These are phyloP conservation scores for Sinodicranocentrus sp. DNA, from an alignment of 2,888 invertebrate genomes.

Conservation along the genomic window DNA sequence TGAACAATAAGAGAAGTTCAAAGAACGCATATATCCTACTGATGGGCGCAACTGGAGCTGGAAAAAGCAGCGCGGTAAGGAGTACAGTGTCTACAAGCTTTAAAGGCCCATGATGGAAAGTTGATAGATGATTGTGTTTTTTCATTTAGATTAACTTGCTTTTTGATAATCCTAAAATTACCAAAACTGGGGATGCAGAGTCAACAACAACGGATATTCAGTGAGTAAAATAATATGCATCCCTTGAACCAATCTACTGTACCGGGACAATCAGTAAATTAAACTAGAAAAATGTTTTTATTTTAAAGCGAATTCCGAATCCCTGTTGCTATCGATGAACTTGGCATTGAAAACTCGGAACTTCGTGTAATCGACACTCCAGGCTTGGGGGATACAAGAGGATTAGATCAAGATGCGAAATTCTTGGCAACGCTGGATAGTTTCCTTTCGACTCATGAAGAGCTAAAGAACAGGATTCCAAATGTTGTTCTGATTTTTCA, in stretches of 20 bases:
- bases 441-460: slow-evolving; percentile 55
- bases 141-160: slow-evolving; percentile 63
- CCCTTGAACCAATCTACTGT: no score
- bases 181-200: slow-evolving; percentile 25
- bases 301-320: slow-evolving; percentile 44
- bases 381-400: slow-evolving; percentile 57
- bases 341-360: slow-evolving; percentile 60
- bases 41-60: slow-evolving; percentile 65
- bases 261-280: no score
- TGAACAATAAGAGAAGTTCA: slow-evolving; percentile 43
- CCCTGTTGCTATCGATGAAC: slow-evolving; percentile 51
- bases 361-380: slow-evolving; percentile 66
- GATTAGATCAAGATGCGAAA: slow-evolving; percentile 60
- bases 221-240: slow-evolving; percentile 37
- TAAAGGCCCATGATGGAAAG: no score
- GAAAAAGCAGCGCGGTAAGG: slow-evolving; percentile 53
- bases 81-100: no score
- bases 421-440: slow-evolving; percentile 60
- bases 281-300: neutral
- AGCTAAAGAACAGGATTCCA: slow-evolving; percentile 57
- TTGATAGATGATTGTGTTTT: no score
- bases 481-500: slow-evolving; percentile 67
- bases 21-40: slow-evolving; percentile 68
- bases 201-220: slow-evolving; percentile 60
- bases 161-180: slow-evolving; percentile 59